These are phyloP conservation scores for Drosophila pseudotalamancana DNA, from an alignment of 2,888 invertebrate species.

Conservation along the genomic window DNA sequence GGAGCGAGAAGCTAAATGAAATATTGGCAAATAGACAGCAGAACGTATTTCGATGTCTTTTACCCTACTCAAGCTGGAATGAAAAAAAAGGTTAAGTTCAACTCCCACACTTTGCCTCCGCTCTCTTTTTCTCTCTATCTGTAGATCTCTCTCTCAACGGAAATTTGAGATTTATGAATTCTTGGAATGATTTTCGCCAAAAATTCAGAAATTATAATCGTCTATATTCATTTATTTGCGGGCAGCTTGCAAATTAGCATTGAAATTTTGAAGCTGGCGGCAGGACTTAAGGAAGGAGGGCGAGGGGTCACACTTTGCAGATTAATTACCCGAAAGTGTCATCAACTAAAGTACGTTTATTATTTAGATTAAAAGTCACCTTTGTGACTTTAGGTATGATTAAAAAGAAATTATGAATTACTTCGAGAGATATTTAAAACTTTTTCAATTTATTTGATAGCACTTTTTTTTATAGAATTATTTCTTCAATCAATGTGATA, in stretches of 20 bases:
- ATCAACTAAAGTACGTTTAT: too few species aligned
- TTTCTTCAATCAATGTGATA: too few species aligned
- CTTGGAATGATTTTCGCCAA: constrained; percentile 61
- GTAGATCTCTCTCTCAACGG: constrained; percentile 43
- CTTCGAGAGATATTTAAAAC: too few species aligned
- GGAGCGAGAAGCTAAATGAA: constrained; percentile 21
- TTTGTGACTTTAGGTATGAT: too few species aligned
- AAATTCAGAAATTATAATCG: constrained; percentile 34
- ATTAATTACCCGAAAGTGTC: too few species aligned
- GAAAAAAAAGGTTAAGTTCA: constrained; percentile 1
- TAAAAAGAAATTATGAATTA: too few species aligned
- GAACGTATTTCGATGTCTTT: constrained; percentile 7
- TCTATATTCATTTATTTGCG: constrained; percentile 31
- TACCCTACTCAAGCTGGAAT: constrained; percentile 46
- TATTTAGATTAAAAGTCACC: too few species aligned
- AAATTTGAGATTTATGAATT: constrained; percentile 78
- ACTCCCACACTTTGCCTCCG: constrained; percentile 9
- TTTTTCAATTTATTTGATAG: too few species aligned
- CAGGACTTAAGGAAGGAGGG: too few species aligned
- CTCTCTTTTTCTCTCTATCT: constrained; percentile 12
- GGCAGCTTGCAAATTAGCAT: constrained; percentile 33
- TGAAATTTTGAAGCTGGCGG: constrained; percentile 18
- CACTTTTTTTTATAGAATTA: too few species aligned
- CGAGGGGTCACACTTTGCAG: too few species aligned
- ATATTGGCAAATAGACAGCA: constrained; percentile 56